Evolutionary conservation across 2,113 vertebrate genomes (phyloP).

Genomic region (Salvator merianae): DNA sequence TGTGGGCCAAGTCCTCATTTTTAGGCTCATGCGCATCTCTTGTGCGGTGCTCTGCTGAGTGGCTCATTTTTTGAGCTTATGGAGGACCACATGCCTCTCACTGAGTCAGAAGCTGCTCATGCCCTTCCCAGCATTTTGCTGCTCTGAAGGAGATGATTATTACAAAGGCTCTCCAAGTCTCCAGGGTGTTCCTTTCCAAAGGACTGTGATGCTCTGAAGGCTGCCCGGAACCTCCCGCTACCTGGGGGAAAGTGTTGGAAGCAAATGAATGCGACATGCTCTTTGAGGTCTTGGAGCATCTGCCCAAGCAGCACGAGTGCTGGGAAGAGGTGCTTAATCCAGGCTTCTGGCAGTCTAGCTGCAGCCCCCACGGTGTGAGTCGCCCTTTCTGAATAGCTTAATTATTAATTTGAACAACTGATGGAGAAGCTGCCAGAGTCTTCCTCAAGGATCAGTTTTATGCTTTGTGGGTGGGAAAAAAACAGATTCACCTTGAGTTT

Average conservation of each 20-base stretch:
- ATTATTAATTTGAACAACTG: constrained; percentile 16
- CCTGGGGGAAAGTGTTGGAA: background rate
- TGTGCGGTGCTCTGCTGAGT: background rate
- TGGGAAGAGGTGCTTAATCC: background rate
- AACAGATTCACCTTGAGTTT: background rate
- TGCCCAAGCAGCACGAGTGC: background rate
- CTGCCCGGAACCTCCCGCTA: background rate
- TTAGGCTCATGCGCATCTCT: too few species aligned
- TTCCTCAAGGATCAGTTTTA: accelerated
- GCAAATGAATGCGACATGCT: background rate
- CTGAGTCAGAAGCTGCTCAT: background rate
- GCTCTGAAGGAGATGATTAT: background rate
- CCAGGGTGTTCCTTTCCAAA: background rate
- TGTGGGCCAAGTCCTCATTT: too few species aligned
- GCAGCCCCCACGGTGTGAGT: background rate
- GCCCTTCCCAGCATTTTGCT: background rate
- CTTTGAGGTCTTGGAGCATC: background rate
- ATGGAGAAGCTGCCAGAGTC: background rate
- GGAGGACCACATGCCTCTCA: background rate
- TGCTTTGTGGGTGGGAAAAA: background rate
- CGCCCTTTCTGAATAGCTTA: background rate
- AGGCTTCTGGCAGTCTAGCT: background rate
- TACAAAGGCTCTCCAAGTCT: background rate
- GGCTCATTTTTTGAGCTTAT: background rate
- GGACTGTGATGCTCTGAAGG: background rate